These are phyloP conservation scores for Cyclina sinensis DNA, from an alignment of 1,140 invertebrate genomes.

Conservation along the genomic window DNA sequence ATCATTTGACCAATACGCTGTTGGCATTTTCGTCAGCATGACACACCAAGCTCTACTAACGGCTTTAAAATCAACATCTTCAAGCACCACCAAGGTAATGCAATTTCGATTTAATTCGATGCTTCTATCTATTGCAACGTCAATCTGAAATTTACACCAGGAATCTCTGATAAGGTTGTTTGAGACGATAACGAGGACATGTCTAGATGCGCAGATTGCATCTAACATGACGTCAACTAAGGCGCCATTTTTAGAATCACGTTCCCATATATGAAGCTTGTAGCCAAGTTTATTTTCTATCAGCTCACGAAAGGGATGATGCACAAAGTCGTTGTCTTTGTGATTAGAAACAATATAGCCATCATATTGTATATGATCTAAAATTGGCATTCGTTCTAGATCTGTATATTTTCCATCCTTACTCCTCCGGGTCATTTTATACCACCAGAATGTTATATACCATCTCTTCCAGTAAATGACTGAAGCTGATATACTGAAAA, in stretches of 20 bases:
- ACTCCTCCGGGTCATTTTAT: background rate
- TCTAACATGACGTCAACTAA: conserved; percentile 27
- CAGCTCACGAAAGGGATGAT: conserved; percentile 5
- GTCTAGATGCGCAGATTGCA: conserved; percentile 27
- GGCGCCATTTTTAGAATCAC: conserved; percentile 10
- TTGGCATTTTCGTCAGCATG: conserved; percentile 28
- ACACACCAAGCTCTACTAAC: conserved; percentile 51
- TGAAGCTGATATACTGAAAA: background rate
- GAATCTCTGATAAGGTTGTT: conserved; percentile 32
- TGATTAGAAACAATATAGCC: conserved; percentile 36
- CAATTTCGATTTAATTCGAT: background rate
- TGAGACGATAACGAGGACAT: conserved; percentile 19
- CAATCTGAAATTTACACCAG: conserved; percentile 50
- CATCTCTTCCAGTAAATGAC: conserved; percentile 36
- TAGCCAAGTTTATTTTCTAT: conserved; percentile 22
- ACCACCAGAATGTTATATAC: conserved; percentile 43
- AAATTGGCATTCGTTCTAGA: background rate
- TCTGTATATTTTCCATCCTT: background rate
- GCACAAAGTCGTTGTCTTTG: conserved; percentile 6
- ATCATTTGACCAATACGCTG: conserved; percentile 23
- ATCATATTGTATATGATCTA: conserved; percentile 4
- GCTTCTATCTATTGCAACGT: conserved; percentile 16
- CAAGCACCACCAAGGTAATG: conserved; percentile 15
- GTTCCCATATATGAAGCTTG: conserved; percentile 35
- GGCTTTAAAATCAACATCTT: conserved; percentile 3